Evolutionary conservation across 2,113 vertebrate genomes (phyloP).

Genomic region (Micronisus gabar): DNA sequence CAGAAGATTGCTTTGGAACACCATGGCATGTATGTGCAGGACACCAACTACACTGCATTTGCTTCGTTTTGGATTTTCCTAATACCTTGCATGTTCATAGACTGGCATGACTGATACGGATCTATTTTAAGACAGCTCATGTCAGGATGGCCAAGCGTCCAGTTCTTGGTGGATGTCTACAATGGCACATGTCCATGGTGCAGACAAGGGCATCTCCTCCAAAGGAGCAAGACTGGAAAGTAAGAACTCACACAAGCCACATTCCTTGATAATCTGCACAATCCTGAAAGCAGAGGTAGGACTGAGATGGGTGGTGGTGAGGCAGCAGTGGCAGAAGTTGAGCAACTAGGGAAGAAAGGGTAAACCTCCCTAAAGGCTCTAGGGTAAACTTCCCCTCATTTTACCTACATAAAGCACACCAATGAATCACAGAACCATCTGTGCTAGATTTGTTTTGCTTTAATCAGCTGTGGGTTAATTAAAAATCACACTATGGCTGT

Average conservation of each 20-base stretch:
- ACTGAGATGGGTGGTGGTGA: not conserved
- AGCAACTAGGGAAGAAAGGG: not conserved
- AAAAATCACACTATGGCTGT: not conserved
- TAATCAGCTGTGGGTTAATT: not conserved
- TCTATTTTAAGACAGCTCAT: not conserved
- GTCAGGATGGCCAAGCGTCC: not conserved
- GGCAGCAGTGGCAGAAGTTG: not conserved
- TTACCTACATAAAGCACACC: not conserved
- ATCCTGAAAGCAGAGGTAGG: not conserved
- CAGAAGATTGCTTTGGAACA: not conserved
- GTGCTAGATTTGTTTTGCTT: not conserved
- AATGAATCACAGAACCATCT: not conserved
- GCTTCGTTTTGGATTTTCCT: not conserved
- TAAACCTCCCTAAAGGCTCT: not conserved
- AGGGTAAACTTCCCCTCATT: not conserved
- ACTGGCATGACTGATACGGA: not conserved
- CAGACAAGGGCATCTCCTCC: not conserved
- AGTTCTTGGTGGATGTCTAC: not conserved
- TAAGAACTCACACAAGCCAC: not conserved
- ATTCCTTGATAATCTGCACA: not conserved
- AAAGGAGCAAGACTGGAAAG: not conserved
- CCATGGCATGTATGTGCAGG: accelerated
- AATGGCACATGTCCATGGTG: not conserved
- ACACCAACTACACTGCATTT: no score
- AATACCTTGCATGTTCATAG: not conserved